These are phyloP conservation scores for Brachionus asplanchnoidis DNA, from an alignment of 1,140 invertebrate genomes.

Conservation along the genomic window DNA sequence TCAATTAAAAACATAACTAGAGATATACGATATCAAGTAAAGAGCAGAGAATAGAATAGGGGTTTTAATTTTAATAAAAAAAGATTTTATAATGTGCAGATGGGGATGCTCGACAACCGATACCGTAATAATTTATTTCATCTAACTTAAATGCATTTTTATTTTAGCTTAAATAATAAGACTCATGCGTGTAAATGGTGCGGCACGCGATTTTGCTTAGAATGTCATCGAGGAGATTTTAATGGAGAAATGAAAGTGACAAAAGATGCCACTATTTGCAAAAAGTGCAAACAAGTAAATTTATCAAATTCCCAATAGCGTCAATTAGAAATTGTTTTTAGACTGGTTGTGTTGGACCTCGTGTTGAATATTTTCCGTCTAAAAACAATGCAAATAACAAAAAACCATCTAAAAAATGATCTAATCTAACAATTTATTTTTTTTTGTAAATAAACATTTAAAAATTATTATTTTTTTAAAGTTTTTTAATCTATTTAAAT, in stretches of 20 bases:
- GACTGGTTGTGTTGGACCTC: slow-evolving; percentile 5
- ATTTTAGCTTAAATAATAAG: slow-evolving; percentile 40
- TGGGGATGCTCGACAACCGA: slow-evolving; percentile 1
- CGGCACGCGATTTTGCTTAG: slow-evolving; percentile 49
- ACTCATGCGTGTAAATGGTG: slow-evolving; percentile 53
- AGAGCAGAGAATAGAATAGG: not conserved
- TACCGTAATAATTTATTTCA: not conserved
- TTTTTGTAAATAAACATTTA: not conserved
- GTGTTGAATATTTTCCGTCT: slow-evolving; percentile 18
- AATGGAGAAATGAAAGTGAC: slow-evolving; percentile 45
- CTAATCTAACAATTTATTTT: not conserved
- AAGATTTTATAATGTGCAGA: not conserved
- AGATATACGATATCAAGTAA: not conserved
- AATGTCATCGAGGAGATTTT: slow-evolving; percentile 50
- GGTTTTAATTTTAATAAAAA: not conserved
- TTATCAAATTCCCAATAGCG: not conserved
- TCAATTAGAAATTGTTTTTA: not conserved
- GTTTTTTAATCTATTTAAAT: not conserved
- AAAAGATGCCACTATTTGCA: slow-evolving; percentile 7
- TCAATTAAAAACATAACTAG: not conserved
- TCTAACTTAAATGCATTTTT: not conserved
- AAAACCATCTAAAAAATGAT: slow-evolving; percentile 1
- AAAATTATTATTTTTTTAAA: not conserved
- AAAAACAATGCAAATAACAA: not conserved
- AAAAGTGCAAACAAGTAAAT: slow-evolving; percentile 34